These are phyloP conservation scores for Trichosurus vulpecula DNA, from an alignment of 2,797 vertebrate species.

Conservation along the genomic window DNA sequence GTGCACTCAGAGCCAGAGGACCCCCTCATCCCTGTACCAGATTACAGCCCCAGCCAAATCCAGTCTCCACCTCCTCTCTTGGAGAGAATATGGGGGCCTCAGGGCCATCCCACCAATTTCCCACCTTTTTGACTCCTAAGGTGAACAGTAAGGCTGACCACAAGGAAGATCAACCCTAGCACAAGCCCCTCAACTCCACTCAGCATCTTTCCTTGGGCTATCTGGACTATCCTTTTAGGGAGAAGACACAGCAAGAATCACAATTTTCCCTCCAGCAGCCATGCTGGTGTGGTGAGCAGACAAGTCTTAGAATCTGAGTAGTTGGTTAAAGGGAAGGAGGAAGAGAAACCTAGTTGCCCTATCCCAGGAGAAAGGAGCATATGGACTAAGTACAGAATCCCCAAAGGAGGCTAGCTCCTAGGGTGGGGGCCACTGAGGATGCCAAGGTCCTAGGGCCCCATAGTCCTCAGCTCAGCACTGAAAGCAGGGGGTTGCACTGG, in stretches of 20 bases:
- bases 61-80: background rate
- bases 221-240: background rate
- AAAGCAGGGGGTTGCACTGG: background rate
- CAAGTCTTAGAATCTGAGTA: no score
- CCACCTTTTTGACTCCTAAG: background rate
- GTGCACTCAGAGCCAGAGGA: background rate
- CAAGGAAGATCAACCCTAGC: background rate
- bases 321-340: no score
- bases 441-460: no score
- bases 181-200: background rate
- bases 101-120: background rate
- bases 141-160: background rate
- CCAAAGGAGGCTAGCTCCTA: no score
- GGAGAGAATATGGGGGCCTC: background rate
- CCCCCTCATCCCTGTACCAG: background rate
- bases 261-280: no score
- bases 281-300: no score
- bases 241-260: no score
- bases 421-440: no score
- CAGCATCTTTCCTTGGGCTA: background rate
- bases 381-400: no score
- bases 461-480: background rate
- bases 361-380: no score
- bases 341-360: no score
- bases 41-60: background rate